Evolutionary conservation across 1,140 invertebrate genomes (phyloP), one percentile per base, ranked within the genome.

Genomic region (Telenomus remus): DNA sequence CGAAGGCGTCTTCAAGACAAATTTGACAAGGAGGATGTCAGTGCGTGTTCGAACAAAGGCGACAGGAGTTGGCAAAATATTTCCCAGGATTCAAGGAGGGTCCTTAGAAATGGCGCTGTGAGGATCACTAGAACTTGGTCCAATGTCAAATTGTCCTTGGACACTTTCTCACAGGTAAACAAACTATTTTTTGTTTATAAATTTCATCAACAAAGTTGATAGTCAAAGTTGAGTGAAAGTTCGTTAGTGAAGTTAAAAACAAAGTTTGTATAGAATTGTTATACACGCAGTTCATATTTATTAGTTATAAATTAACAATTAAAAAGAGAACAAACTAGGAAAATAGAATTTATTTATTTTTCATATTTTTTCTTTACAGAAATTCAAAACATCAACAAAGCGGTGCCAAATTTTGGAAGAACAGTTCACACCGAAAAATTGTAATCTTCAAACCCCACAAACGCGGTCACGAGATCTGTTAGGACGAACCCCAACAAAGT

Each of bases 401-500:
- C 82, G 91, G 63, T 85, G 91, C 16, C 89, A 91, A 60, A 87
- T 90, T 60, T 70, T 92, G 9, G 87, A 90, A 44, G 90, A 91
- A 65, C 89, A 90, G 11, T 89, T 84, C n/a, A 86, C 90, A 0
- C 86, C 89, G 10, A 27, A 27, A 27, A 86, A 85, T 39, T 84
- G 81, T 53, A 80, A 79, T 6, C 71, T 74, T 53, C 80, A 85
- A 47, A 90, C 91, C 0, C 90, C 91, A 1, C 87, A 89, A 34
- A 86, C 89, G 8, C 82, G 85, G 48, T 89, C 90, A 0, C 85
- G 89, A 6, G 81, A 87, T 51, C 79, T 92, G 19, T 80, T 92
- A 8, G 91, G 91, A 2, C 82, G 91, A 15, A 92, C 91, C 0
- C 91, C 91, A 0, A 91, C 91, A 0, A 92, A 92, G 76, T 77